Conservation (phyloP, 37 sponge, comb jelly and placozoan genomes). For the Aphrocallistes beatrix region DNA sequence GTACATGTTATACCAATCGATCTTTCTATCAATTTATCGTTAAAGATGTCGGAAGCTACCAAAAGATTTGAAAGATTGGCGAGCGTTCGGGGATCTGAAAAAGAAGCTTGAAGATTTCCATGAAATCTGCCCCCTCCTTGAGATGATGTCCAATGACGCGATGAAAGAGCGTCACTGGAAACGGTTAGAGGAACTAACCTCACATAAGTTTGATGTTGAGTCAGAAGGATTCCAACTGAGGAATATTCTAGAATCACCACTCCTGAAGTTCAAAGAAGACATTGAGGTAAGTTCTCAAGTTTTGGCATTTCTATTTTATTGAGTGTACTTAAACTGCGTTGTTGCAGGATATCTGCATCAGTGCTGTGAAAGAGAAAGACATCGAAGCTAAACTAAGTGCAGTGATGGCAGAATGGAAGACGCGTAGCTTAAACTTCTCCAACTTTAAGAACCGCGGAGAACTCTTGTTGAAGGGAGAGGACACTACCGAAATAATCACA, state of each 20-base stretch:
- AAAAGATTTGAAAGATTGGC: constrained; percentile 94
- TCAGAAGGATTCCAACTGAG: constrained; percentile 71
- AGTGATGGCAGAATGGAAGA: constrained; percentile 76
- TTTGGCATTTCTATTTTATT: background rate
- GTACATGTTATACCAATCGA: too few relatives aligned
- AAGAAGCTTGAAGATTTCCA: constrained; percentile 91
- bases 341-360: constrained; percentile 78
- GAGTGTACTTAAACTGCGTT: background rate
- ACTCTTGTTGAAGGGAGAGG: constrained; percentile 73
- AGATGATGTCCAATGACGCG: constrained; percentile 83
- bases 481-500: constrained; percentile 75
- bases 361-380: constrained; percentile 96
- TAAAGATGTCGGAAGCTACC: constrained; percentile 89
- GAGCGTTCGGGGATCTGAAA: constrained; percentile 85
- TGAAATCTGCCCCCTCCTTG: constrained; percentile 89
- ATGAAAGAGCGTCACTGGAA: constrained; percentile 95
- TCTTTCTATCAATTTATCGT: too few relatives aligned
- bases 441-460: constrained; percentile 88
- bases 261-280: constrained; percentile 80
- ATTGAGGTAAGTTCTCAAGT: constrained; percentile 34
- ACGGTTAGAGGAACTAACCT: constrained; percentile 50
- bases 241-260: constrained; percentile 89
- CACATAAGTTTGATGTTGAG: constrained; percentile 75
- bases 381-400: constrained; percentile 92
- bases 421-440: constrained; percentile 53